These are phyloP conservation scores for Porites lutea DNA, from an alignment of 64 coral and sea anemone species.

Conservation along the genomic window DNA sequence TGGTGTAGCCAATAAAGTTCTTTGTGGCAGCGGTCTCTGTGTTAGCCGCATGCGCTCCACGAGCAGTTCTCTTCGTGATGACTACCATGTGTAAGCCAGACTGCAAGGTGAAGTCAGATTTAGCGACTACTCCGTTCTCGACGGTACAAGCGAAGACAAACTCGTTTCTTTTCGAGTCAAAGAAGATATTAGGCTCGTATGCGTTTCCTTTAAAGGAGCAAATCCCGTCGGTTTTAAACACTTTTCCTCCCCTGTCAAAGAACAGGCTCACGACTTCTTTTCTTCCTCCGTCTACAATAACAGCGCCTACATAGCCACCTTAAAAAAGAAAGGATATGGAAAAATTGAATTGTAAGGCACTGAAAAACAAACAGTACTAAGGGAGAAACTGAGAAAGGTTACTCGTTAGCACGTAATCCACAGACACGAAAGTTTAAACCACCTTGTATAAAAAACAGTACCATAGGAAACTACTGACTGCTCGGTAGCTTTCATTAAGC, in stretches of 20 bases:
- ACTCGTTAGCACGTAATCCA: no score
- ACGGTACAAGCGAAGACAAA: conserved; percentile 81
- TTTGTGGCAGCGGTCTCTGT: conserved; percentile 57
- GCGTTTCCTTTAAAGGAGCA: conserved; percentile 66
- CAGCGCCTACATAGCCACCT: conserved; percentile 87
- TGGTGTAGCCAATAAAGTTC: conserved; percentile 74
- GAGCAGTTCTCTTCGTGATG: conserved; percentile 75
- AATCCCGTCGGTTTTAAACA: not conserved
- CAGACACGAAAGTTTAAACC: no score
- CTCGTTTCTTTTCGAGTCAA: conserved; percentile 75
- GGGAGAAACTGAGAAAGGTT: no score
- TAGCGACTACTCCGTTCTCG: conserved; percentile 33
- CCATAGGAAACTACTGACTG: no score
- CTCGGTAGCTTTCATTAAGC: no score
- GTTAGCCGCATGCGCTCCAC: conserved; percentile 72
- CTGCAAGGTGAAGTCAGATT: conserved; percentile 46
- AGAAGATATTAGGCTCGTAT: conserved; percentile 77
- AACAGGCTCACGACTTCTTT: conserved; percentile 76
- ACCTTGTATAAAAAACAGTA: no score
- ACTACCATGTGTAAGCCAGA: not conserved
- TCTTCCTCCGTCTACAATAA: conserved; percentile 25
- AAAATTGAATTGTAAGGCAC: no score
- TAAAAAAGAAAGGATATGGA: not conserved
- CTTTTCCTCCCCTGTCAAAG: conserved; percentile 17
- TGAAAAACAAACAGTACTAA: no score